A percentile compares a stretch with the other conserved stretches of the same genome.
Conservation (phyloP, 1,140 invertebrate genomes). For the Meloidogyne hapla region DNA sequence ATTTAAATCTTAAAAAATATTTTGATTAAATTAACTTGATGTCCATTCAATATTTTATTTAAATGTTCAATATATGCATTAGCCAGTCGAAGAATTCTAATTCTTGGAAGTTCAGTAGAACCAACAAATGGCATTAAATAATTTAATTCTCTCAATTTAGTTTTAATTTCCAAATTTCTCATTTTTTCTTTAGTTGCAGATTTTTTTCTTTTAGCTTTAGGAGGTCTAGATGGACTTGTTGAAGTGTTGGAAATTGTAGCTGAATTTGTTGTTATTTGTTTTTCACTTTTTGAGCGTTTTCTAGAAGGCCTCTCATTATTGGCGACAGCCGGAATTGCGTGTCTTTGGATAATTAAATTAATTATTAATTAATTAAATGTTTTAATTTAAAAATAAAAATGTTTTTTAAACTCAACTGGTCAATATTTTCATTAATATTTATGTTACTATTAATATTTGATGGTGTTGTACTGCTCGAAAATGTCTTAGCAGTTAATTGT, state of each 20-base stretch:
- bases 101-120: slow-evolving; percentile 5
- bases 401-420: background rate
- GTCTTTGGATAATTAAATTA: too few relatives aligned
- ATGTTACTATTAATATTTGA: background rate
- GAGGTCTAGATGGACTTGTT: background rate
- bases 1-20: too few relatives aligned
- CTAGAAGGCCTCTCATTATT: background rate
- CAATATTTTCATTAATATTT: background rate
- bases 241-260: background rate
- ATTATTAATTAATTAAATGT: too few relatives aligned
- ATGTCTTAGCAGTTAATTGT: background rate
- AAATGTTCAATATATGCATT: slow-evolving; percentile 26
- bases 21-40: background rate
- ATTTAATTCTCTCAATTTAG: background rate
- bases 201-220: slow-evolving; percentile 18
- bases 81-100: slow-evolving; percentile 16
- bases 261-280: background rate
- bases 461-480: background rate
- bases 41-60: slow-evolving; percentile 3
- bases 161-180: slow-evolving; percentile 16
- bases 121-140: too few relatives aligned
- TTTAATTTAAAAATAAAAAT: too few relatives aligned
- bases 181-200: background rate
- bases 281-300: background rate
- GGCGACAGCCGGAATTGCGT: background rate